Conservation (phyloP, 2,113 vertebrate genomes). For the Scomber scombrus region DNA sequence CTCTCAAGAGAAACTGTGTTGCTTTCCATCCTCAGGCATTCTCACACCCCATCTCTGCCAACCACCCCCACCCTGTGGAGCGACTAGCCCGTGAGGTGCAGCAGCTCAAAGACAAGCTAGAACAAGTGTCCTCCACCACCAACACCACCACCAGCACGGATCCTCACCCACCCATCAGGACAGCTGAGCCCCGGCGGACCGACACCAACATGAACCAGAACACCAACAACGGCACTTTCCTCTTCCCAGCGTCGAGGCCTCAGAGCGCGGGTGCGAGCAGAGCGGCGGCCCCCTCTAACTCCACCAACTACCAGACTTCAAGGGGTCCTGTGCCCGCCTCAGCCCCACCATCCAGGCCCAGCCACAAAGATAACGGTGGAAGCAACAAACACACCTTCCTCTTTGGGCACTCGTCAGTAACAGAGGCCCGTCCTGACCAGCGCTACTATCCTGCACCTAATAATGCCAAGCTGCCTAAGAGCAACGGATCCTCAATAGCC, state of each 20-base stretch:
- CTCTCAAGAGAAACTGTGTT: not conserved
- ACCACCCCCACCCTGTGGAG: constrained; percentile 83
- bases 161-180: constrained; percentile 25
- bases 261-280: constrained; percentile 20
- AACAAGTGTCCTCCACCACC: constrained; percentile 41
- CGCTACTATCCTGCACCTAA: constrained; percentile 61
- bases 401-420: constrained; percentile 72
- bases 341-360: constrained; percentile 14
- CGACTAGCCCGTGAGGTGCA: constrained; percentile 83
- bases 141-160: not conserved
- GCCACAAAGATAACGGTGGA: constrained; percentile 47
- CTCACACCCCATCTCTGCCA: constrained; percentile 80
- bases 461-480: constrained; percentile 77
- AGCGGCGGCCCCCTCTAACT: constrained; percentile 46
- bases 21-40: constrained; percentile 75
- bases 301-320: constrained; percentile 63
- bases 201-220: constrained; percentile 86
- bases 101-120: constrained; percentile 80
- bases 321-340: constrained; percentile 26
- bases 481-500: constrained; percentile 61
- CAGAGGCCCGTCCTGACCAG: constrained; percentile 66
- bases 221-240: constrained; percentile 85
- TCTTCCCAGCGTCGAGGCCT: constrained; percentile 76
- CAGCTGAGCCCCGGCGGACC: constrained; percentile 45
- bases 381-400: constrained; percentile 85